Conservation (phyloP, 1,140 invertebrate species). For the Thrips palmi region DNA sequence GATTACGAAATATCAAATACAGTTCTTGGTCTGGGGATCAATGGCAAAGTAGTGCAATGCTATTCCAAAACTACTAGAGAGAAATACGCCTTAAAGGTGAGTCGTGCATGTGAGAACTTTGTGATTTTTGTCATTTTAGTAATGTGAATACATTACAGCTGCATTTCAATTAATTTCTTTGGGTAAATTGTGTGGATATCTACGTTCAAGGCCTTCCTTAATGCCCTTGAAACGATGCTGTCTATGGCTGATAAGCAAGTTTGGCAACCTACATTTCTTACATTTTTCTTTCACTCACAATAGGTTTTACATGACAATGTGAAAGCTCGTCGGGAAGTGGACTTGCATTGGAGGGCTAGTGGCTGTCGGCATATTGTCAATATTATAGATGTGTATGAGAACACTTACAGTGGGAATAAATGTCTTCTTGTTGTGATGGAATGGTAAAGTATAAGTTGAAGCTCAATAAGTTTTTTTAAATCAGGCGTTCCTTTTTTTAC, state of each 20-base stretch:
- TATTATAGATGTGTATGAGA: constrained; percentile 92
- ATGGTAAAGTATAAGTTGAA: constrained; percentile 40
- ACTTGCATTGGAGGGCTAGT: constrained; percentile 84
- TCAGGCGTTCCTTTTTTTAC: too few species aligned
- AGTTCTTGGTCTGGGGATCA: constrained; percentile 93
- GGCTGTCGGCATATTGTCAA: constrained; percentile 83
- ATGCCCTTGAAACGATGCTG: too few species aligned
- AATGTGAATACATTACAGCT: too few species aligned
- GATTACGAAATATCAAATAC: constrained; percentile 90
- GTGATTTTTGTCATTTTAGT: too few species aligned
- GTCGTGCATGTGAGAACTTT: constrained; percentile 5
- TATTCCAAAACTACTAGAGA: constrained; percentile 41
- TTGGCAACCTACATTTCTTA: constrained; percentile 15
- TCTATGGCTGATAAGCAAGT: too few species aligned
- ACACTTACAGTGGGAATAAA: constrained; percentile 71
- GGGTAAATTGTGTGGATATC: too few species aligned
- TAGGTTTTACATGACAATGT: constrained; percentile 78
- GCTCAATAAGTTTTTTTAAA: background rate
- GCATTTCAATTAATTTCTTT: too few species aligned
- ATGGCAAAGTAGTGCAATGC: constrained; percentile 81
- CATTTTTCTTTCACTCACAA: constrained; percentile 20
- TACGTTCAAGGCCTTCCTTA: too few species aligned
- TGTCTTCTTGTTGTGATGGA: constrained; percentile 96
- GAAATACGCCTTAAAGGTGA: constrained; percentile 79
- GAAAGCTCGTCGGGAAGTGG: constrained; percentile 86